Conservation (phyloP, 1,140 invertebrate species). For the Drosophila lowei region DNA sequence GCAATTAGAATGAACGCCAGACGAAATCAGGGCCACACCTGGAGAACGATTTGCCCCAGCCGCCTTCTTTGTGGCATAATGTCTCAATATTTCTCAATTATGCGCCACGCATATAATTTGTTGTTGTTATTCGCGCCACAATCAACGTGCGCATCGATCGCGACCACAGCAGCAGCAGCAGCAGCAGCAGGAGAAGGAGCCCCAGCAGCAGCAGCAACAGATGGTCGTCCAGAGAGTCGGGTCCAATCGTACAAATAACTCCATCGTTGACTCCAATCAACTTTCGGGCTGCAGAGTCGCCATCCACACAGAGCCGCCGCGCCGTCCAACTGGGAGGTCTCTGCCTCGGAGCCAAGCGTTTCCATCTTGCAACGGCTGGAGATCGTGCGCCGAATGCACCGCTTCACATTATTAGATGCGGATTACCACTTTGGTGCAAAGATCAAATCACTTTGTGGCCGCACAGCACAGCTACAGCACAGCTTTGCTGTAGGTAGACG, state of each 20-base stretch:
- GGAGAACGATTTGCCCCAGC: background rate
- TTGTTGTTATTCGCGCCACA: slow-evolving; percentile 60
- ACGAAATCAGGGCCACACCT: slow-evolving; percentile 54
- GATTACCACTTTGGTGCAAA: slow-evolving; percentile 82
- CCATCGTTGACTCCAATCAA: slow-evolving; percentile 82
- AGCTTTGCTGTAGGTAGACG: slow-evolving; percentile 19
- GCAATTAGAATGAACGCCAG: slow-evolving; percentile 68
- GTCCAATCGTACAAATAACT: slow-evolving; percentile 74
- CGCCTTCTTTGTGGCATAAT: slow-evolving; percentile 42
- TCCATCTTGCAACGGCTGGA: slow-evolving; percentile 13
- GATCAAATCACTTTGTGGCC: slow-evolving; percentile 80
- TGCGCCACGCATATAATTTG: slow-evolving; percentile 77
- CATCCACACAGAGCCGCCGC: slow-evolving; percentile 17
- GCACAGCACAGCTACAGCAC: slow-evolving; percentile 19
- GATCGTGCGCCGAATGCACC: slow-evolving; percentile 78
- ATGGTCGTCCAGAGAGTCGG: slow-evolving; percentile 30
- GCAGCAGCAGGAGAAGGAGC: slow-evolving; percentile 11
- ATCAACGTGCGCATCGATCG: slow-evolving; percentile 54
- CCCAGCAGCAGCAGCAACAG: slow-evolving; percentile 35
- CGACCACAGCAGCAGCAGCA: slow-evolving; percentile 40
- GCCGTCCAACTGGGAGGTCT: slow-evolving; percentile 65
- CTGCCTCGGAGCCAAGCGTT: slow-evolving; percentile 1
- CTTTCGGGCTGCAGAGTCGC: slow-evolving; percentile 54
- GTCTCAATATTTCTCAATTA: slow-evolving; percentile 82
- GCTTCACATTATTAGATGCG: slow-evolving; percentile 82